phyloP scores from a whole-genome alignment of 2,113 vertebrate species.

The Candoia aspera region DNA sequence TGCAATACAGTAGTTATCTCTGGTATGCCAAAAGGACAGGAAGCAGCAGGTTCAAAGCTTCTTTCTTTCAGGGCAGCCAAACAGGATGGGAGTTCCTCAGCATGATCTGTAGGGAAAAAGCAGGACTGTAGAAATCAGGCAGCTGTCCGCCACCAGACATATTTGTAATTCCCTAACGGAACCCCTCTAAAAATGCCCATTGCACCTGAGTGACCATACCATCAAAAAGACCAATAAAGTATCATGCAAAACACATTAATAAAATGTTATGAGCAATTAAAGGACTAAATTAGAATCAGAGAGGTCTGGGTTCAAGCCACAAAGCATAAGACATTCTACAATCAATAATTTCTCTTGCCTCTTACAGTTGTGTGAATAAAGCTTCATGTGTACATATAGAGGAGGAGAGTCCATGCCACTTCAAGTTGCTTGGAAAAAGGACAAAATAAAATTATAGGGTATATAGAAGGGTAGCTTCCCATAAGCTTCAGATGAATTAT shows the following conservation, averaged over 20 bases:
- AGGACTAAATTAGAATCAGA: not conserved
- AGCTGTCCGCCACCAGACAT: not conserved
- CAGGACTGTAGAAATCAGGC: not conserved
- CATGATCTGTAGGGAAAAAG: not conserved
- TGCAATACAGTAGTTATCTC: slow-evolving; percentile 5
- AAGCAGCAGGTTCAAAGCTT: not conserved
- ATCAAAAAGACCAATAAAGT: fast-evolving
- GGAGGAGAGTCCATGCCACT: too few species aligned
- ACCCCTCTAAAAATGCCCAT: not conserved
- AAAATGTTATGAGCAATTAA: not conserved
- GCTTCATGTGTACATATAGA: not conserved
- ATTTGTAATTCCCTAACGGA: not conserved
- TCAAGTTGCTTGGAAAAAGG: too few species aligned
- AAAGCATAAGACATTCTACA: not conserved
- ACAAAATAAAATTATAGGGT: too few species aligned
- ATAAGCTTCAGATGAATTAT: too few species aligned
- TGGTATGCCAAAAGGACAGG: slow-evolving; percentile 1
- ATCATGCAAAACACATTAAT: not conserved
- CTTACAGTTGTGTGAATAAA: not conserved
- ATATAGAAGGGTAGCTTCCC: too few species aligned
- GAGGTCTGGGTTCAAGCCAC: not conserved
- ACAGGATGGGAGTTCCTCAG: slow-evolving; percentile 13
- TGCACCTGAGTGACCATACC: not conserved
- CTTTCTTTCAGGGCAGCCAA: slow-evolving; percentile 8
- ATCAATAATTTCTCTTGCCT: not conserved